Base-by-base conservation (phyloP, 2,797 vertebrate species). In the Siniperca obscura region DNA sequence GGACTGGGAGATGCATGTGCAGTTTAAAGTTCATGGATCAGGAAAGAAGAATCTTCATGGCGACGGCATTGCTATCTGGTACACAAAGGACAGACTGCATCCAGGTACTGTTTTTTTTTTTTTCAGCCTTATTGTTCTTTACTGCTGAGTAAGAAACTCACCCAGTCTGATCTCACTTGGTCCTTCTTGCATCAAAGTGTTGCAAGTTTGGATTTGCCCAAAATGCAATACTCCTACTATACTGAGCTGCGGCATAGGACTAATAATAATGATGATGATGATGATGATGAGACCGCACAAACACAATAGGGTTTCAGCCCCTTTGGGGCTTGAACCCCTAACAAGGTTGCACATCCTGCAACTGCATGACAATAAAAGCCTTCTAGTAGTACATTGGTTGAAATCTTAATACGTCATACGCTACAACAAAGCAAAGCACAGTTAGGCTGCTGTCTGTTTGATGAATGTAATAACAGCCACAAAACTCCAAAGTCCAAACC, bases 1-100 rank as follows among this genome's bases (percentile, higher is more conserved):
- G 92, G 98, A 99, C 92, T 99, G 98, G 98, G 98, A 99, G 90
- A 97, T 99, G 91, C 98, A 99, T 0, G 96, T 99, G 71, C 98
- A 99, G 79, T 99, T 98, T 88, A 98, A 94, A 94, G 92, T 99
- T 77, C 98, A 99, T 0, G 98, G 98, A 1, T 90, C 95, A 0
- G 98, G 98, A 40, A 99, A 98, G 92, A 99, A 99, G 94, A 98
- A 97, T 86, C 96, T 99, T 36, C 96, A 99, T 0, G 98, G 98
- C 10, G 98, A 99, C 0, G 98, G 98, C 53, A 96, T 99, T 38
- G 98, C 97, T 4, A 84, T 99, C 73, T 99, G 98, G 98, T 99
- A 99, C 91, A 97, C 98, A 0, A 97, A 96, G 85, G 98, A 99
- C 53, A 95, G 96, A n/a, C 95, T 99, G 56, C 94, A 96, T 74